Percentiles rank a stretch among this genome's conserved stretches.
These are phyloP conservation scores for Ptilonorhynchus violaceus DNA, from an alignment of 2,113 vertebrate species.

Conservation along the genomic window DNA sequence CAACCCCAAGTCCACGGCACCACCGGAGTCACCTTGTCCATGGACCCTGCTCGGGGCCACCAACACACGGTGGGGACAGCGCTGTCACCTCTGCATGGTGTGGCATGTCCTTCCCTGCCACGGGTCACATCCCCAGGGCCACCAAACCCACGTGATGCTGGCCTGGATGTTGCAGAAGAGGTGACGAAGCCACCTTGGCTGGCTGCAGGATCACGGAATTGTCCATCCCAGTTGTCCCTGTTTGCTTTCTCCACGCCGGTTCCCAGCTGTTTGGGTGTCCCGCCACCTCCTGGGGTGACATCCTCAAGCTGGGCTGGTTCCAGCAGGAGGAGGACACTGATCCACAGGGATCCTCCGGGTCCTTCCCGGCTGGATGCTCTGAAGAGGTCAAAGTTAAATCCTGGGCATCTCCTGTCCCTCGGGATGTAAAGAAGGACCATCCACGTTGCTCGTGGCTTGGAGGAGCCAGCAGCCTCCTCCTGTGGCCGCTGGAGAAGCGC, in stretches of 20 bases:
- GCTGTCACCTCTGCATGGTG: background rate
- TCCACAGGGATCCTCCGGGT: background rate
- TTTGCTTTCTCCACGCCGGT: background rate
- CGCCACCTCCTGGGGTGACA: background rate
- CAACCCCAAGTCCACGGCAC: accelerated
- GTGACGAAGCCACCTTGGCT: background rate
- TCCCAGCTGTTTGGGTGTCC: background rate
- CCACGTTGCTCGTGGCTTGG: accelerated
- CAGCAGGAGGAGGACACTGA: background rate
- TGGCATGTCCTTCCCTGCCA: background rate
- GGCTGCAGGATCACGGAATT: background rate
- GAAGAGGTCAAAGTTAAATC: background rate
- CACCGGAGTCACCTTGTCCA: background rate
- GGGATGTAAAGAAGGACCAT: background rate
- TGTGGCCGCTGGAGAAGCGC: background rate
- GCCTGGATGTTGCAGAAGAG: background rate
- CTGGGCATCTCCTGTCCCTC: background rate
- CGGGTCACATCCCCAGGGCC: accelerated
- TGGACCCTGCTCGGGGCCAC: accelerated
- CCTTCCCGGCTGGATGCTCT: background rate
- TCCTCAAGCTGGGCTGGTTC: background rate
- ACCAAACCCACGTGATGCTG: background rate
- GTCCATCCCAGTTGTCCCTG: background rate
- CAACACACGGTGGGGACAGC: accelerated
- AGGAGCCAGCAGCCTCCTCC: background rate